phyloP scores from a whole-genome alignment of 2,888 invertebrate genomes.

The Mythimna loreyi region DNA sequence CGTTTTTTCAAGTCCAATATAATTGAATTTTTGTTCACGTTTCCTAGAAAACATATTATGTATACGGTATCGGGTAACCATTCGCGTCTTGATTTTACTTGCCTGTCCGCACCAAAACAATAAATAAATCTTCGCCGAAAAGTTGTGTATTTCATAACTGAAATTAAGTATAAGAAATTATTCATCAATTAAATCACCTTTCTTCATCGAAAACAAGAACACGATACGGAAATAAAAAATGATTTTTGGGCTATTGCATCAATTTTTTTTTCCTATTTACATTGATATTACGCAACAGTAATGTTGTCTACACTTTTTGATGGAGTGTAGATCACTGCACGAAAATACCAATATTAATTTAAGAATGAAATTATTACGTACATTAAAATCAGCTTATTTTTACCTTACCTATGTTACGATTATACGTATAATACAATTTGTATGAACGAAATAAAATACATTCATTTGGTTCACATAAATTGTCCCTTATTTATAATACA shows the following conservation, averaged over 20 bases:
- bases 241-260: constrained; percentile 91
- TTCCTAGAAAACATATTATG: constrained; percentile 86
- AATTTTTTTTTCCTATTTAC: constrained; percentile 82
- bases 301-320: constrained; percentile 42
- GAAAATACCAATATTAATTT: constrained; percentile 84
- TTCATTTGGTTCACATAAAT: constrained; percentile 73
- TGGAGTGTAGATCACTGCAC: constrained; percentile 55
- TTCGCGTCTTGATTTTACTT: constrained; percentile 81
- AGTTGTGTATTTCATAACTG: constrained; percentile 84
- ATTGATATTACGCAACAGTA: constrained; percentile 75
- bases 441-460: constrained; percentile 70
- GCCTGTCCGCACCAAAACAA: constrained; percentile 82
- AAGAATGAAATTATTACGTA: constrained; percentile 89
- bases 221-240: constrained; percentile 81
- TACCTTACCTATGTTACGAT: constrained; percentile 89
- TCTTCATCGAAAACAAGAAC: constrained; percentile 76
- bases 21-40: constrained; percentile 79
- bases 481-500: constrained; percentile 87
- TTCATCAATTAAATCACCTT: constrained; percentile 70
- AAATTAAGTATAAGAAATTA: constrained; percentile 69
- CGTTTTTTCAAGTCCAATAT: constrained; percentile 75
- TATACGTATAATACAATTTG: constrained; percentile 80
- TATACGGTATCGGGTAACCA: constrained; percentile 82
- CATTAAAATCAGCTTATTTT: constrained; percentile 89
- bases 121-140: constrained; percentile 81